These are phyloP conservation scores for Gallinago solitaria DNA, from an alignment of 2,797 vertebrate genomes.

Conservation along the genomic window DNA sequence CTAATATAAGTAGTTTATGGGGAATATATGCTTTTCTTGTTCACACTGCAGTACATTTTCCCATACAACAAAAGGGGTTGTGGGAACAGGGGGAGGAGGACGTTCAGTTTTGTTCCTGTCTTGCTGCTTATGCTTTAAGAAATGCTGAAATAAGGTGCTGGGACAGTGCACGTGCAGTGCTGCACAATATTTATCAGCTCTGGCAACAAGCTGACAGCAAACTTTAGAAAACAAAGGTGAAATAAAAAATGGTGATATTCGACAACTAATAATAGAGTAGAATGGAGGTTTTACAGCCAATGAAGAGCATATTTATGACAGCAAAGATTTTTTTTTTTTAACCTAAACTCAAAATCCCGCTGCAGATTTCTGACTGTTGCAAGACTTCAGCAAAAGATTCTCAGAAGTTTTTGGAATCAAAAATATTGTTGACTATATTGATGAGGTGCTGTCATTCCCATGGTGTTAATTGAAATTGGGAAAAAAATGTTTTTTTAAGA, in stretches of 20 bases:
- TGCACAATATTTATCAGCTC: neutral
- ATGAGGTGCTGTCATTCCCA: neutral
- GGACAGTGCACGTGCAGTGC: neutral
- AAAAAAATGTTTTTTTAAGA: neutral
- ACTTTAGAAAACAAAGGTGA: neutral
- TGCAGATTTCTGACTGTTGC: neutral
- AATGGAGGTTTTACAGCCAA: neutral
- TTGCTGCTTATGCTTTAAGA: neutral
- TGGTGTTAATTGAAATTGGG: neutral
- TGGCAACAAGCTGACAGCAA: constrained; percentile 1
- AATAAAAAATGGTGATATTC: neutral
- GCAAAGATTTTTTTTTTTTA: neutral
- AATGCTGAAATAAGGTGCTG: neutral
- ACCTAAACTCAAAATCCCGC: neutral
- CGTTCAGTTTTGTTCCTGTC: neutral
- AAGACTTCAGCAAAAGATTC: neutral
- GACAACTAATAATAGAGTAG: neutral
- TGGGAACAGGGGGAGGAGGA: neutral
- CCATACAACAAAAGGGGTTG: neutral
- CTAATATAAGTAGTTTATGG: neutral
- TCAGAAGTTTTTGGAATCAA: neutral
- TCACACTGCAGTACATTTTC: neutral
- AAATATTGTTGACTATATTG: neutral
- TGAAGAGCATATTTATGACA: neutral
- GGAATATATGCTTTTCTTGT: neutral